These are phyloP conservation scores for Poecilia gillii DNA, from an alignment of 2,797 vertebrate genomes.

Conservation along the genomic window DNA sequence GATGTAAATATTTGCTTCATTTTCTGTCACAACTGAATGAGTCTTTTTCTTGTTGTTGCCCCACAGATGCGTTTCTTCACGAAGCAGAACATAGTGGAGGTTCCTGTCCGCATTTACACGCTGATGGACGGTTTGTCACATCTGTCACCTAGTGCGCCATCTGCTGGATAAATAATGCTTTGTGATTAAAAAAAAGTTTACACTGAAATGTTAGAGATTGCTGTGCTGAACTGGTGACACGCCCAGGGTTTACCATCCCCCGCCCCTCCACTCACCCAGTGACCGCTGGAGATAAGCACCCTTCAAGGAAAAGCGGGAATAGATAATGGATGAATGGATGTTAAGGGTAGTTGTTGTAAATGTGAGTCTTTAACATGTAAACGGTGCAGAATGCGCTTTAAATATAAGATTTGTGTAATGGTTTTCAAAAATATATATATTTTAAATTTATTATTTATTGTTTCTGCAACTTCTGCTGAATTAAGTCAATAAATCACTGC, in stretches of 20 bases:
- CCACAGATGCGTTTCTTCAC: background rate
- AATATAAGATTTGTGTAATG: conserved; percentile 32
- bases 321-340: background rate
- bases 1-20: background rate
- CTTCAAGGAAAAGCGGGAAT: background rate
- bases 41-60: background rate
- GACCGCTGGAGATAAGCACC: background rate
- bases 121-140: conserved; percentile 6
- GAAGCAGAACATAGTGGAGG: conserved; percentile 1
- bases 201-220: conserved; percentile 25
- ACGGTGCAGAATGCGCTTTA: conserved; percentile 16
- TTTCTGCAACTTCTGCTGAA: conserved; percentile 14
- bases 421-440: conserved; percentile 15
- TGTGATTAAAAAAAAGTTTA: conserved; percentile 5
- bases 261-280: background rate
- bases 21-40: background rate
- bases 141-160: conserved; percentile 11
- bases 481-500: conserved; percentile 21
- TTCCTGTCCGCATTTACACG: conserved; percentile 2
- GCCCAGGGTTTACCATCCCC: background rate
- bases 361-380: conserved; percentile 19
- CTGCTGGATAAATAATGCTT: conserved; percentile 34
- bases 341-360: conserved; percentile 41
- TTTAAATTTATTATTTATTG: conserved; percentile 12
- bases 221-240: background rate